Percentiles rank a stretch among this genome's conserved stretches.
Evolutionary conservation across 2,888 invertebrate species (phyloP).

Genomic region (Zele albiditarsus): DNA sequence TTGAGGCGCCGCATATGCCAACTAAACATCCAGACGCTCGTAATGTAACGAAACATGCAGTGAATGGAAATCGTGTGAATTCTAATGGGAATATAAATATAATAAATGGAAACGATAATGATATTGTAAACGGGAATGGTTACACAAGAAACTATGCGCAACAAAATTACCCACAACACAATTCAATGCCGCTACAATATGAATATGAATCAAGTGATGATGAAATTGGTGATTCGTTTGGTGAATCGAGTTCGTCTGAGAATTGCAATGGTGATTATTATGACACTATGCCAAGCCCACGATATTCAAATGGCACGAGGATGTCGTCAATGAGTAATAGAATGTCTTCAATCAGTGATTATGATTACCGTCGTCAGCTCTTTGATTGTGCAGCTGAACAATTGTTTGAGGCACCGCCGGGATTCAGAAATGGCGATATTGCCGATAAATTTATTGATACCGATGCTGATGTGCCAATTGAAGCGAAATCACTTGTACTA

Average conservation of each 20-base stretch:
- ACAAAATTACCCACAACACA: conserved; percentile 16
- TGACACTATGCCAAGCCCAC: conserved; percentile 36
- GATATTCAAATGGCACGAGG: conserved; percentile 46
- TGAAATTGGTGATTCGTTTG: conserved; percentile 52
- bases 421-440: conserved; percentile 45
- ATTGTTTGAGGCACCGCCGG: conserved; percentile 47
- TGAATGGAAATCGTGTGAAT: conserved; percentile 26
- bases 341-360: conserved; percentile 44
- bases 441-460: conserved; percentile 51
- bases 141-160: conserved; percentile 32
- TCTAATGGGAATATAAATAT: conserved; percentile 45
- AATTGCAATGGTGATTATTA: conserved; percentile 47
- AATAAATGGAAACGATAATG: conserved; percentile 31
- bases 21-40: conserved; percentile 52
- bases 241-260: conserved; percentile 48
- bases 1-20: conserved; percentile 57
- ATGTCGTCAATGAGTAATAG: conserved; percentile 45
- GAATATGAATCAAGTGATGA: conserved; percentile 52
- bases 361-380: conserved; percentile 53
- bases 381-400: conserved; percentile 47
- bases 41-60: conserved; percentile 7
- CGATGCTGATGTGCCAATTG: conserved; percentile 50
- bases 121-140: conserved; percentile 41
- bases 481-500: conserved; percentile 58
- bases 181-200: conserved; percentile 36